phyloP scores from a whole-genome alignment of 2,113 vertebrate genomes.

The Larimichthys crocea region DNA sequence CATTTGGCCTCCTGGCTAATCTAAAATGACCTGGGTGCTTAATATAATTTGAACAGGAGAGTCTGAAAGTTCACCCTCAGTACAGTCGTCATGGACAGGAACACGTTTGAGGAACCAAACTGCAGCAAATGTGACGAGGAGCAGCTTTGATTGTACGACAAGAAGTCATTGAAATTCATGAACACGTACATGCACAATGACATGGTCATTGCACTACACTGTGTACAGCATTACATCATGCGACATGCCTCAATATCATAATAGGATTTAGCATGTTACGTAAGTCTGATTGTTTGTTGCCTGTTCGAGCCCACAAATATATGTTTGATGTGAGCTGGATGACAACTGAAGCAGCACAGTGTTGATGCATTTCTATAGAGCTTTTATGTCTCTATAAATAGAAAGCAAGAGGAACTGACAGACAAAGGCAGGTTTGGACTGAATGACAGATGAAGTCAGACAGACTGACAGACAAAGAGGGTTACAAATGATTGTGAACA shows the following conservation, averaged over 20 bases:
- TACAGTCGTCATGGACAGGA: too few species aligned
- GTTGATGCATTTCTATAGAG: not conserved
- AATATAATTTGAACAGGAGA: too few species aligned
- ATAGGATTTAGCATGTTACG: not conserved
- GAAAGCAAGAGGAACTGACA: not conserved
- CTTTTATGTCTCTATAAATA: not conserved
- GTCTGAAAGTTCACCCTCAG: too few species aligned
- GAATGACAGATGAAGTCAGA: constrained; percentile 11
- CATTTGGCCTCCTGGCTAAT: too few species aligned
- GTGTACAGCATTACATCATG: constrained; percentile 7
- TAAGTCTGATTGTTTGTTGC: not conserved
- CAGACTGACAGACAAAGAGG: constrained; percentile 21
- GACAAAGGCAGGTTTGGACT: constrained; percentile 9
- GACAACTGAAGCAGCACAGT: not conserved
- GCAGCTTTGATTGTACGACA: constrained; percentile 33
- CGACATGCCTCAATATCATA: not conserved
- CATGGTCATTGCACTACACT: not conserved
- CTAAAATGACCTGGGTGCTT: too few species aligned
- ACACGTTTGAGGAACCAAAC: too few species aligned
- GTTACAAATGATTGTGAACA: constrained; percentile 20
- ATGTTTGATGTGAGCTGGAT: not conserved
- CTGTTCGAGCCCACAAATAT: not conserved
- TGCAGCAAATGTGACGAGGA: constrained; percentile 2
- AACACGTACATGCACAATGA: constrained; percentile 7
- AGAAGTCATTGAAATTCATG: constrained; percentile 39